Conservation (phyloP, 2,113 vertebrate species). For the Salvator merianae region DNA sequence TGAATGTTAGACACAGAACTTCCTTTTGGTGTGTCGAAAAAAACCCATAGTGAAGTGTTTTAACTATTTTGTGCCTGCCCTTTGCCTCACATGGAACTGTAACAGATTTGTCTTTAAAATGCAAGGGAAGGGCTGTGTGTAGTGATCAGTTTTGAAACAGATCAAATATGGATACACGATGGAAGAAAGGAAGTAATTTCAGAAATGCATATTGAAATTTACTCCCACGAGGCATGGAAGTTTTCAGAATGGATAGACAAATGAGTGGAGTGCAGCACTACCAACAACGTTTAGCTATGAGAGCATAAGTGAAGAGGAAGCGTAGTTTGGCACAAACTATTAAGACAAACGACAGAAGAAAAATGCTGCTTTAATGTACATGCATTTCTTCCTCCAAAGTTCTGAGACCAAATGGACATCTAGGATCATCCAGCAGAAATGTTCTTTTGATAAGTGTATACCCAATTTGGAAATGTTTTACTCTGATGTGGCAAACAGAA, state of each 20-base stretch:
- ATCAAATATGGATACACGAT: background rate
- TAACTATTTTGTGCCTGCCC: too few species aligned
- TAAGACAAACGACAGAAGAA: background rate
- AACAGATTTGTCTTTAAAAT: too few species aligned
- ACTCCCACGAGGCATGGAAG: background rate
- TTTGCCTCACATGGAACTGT: too few species aligned
- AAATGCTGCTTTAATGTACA: background rate
- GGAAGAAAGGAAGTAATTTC: background rate
- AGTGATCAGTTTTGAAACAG: background rate
- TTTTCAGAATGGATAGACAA: background rate
- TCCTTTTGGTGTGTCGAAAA: too few species aligned
- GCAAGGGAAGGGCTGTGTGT: too few species aligned
- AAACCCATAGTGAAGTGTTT: too few species aligned
- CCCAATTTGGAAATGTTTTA: background rate
- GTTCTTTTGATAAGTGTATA: background rate
- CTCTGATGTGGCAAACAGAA: background rate
- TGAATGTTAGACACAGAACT: too few species aligned
- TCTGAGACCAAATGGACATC: background rate
- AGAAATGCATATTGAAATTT: background rate
- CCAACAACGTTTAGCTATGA: background rate
- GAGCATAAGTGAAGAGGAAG: background rate
- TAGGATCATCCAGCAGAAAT: background rate
- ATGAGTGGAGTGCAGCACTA: background rate
- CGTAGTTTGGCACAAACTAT: background rate
- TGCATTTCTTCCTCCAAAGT: background rate